Percentiles rank a stretch among this genome's conserved stretches.
These are phyloP conservation scores for Sorex fumeus DNA, from an alignment of 2,113 vertebrate genomes.

Conservation along the genomic window DNA sequence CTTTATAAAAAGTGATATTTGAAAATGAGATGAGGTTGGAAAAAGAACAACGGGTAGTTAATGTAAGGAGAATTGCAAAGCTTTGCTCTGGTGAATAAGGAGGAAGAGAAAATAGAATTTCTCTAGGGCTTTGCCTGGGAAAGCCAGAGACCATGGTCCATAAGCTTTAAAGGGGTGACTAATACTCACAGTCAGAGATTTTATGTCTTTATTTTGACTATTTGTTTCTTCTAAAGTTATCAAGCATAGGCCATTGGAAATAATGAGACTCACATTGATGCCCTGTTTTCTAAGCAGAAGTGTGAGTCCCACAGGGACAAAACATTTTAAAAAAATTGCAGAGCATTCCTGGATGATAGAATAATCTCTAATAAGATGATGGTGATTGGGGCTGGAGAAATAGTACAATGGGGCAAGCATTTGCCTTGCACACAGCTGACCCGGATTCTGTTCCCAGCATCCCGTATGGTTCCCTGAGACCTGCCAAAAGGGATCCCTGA, in stretches of 20 bases:
- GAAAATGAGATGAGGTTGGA: conserved; percentile 87
- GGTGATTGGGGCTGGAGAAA: too few relatives aligned
- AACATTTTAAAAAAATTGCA: conserved; percentile 1
- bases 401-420: too few relatives aligned
- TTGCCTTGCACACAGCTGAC: too few relatives aligned
- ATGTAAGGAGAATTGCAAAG: conserved; percentile 81
- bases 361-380: background rate
- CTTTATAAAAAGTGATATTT: conserved; percentile 89
- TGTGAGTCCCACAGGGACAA: background rate
- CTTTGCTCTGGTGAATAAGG: conserved; percentile 71
- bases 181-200: conserved; percentile 79
- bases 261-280: conserved; percentile 72
- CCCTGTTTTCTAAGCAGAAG: background rate
- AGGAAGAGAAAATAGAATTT: conserved; percentile 84
- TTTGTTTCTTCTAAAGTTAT: conserved; percentile 79
- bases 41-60: conserved; percentile 86
- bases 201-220: conserved; percentile 85
- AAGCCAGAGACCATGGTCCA: conserved; percentile 81
- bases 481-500: too few relatives aligned
- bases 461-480: too few relatives aligned
- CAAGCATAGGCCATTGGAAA: conserved; percentile 58
- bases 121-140: conserved; percentile 81
- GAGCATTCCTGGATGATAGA: background rate
- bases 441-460: too few relatives aligned
- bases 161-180: conserved; percentile 84